Percentiles rank a stretch among this genome's conserved stretches.
These are phyloP conservation scores for Campaea margaritaria DNA, from an alignment of 2,888 invertebrate species.

Conservation along the genomic window DNA sequence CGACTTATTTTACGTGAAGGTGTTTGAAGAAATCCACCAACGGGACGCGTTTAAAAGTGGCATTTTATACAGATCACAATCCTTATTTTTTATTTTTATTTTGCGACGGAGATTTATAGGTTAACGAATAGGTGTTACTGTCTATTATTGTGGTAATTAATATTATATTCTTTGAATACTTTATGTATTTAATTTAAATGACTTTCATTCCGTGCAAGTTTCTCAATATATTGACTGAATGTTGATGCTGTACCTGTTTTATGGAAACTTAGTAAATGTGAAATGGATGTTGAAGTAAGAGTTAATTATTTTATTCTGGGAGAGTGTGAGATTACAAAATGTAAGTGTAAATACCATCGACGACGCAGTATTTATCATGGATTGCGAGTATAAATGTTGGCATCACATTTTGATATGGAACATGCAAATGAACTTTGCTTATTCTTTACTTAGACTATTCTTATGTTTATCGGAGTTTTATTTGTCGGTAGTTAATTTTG, in stretches of 20 bases:
- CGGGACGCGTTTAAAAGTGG: constrained; percentile 60
- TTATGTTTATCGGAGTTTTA: constrained; percentile 52
- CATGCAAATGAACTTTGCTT: constrained; percentile 46
- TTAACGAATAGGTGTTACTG: constrained; percentile 53
- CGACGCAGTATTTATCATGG: constrained; percentile 49
- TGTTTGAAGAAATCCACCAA: constrained; percentile 79
- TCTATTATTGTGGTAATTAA: constrained; percentile 69
- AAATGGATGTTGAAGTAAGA: constrained; percentile 44
- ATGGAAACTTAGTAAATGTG: constrained; percentile 53
- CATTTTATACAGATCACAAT: constrained; percentile 78
- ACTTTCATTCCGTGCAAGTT: constrained; percentile 82
- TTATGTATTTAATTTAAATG: constrained; percentile 79
- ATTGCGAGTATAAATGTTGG: constrained; percentile 54
- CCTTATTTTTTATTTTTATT: constrained; percentile 67
- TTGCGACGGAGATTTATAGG: constrained; percentile 74
- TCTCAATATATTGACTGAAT: constrained; percentile 72
- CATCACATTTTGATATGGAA: constrained; percentile 61
- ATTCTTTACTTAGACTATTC: constrained; percentile 52
- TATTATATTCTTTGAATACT: constrained; percentile 77
- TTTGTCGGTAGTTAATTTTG: constrained; percentile 54
- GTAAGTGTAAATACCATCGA: constrained; percentile 59
- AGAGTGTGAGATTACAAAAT: constrained; percentile 50
- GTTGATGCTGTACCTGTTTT: constrained; percentile 72
- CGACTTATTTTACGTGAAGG: constrained; percentile 76
- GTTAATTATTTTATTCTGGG: constrained; percentile 46